Evolutionary conservation across 2,888 invertebrate genomes (phyloP).

Genomic region (Leptothorax acervorum): DNA sequence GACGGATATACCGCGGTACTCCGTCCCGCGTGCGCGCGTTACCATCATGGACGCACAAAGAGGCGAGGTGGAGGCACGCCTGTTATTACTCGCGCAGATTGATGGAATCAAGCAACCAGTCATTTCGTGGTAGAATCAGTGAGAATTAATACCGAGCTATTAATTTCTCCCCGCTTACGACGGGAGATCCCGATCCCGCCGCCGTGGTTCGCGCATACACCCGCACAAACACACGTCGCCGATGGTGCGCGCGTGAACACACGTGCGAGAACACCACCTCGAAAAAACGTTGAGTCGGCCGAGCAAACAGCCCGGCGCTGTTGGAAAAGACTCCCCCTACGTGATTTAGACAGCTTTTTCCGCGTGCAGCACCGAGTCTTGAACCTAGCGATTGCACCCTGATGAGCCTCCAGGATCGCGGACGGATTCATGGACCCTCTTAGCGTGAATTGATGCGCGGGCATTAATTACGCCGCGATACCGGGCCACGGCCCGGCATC

Average conservation of each 20-base stretch:
- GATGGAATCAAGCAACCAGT: constrained; percentile 85
- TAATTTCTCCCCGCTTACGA: constrained; percentile 81
- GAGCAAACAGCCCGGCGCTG: constrained; percentile 63
- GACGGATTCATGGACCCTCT: constrained; percentile 72
- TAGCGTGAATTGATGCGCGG: constrained; percentile 84
- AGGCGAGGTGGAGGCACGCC: constrained; percentile 73
- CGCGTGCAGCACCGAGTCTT: constrained; percentile 55
- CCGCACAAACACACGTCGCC: background rate
- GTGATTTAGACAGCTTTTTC: constrained; percentile 82
- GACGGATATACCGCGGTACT: constrained; percentile 35
- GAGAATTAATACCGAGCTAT: constrained; percentile 85
- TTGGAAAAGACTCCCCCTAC: constrained; percentile 69
- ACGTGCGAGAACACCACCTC: constrained; percentile 49
- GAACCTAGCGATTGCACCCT: constrained; percentile 76
- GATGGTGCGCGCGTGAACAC: constrained; percentile 34
- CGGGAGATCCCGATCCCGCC: constrained; percentile 56
- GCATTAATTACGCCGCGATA: constrained; percentile 82
- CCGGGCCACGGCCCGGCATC: constrained; percentile 66
- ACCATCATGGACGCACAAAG: constrained; percentile 49
- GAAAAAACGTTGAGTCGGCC: constrained; percentile 46
- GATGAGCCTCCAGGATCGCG: constrained; percentile 79
- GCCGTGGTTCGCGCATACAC: constrained; percentile 48
- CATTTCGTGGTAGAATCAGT: constrained; percentile 84
- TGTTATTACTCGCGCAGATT: constrained; percentile 84
- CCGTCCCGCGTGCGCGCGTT: constrained; percentile 32